Evolutionary conservation across 2,888 invertebrate genomes (phyloP), one percentile per base, ranked within the genome.

Genomic region (Unio pictorum): DNA sequence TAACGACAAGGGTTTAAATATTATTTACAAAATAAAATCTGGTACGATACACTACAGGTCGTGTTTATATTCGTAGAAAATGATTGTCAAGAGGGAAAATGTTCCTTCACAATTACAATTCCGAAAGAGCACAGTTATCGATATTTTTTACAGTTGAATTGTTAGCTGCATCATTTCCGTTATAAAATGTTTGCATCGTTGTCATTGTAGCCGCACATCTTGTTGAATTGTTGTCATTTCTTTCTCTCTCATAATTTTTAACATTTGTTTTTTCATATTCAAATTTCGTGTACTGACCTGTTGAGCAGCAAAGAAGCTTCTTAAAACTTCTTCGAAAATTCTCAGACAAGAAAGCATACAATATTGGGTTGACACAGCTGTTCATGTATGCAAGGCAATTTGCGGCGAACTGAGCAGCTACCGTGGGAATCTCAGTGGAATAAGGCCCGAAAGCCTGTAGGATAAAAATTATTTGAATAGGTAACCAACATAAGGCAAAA

Each of bases 401-500:
- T 17, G 88, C 82, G 26, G 87, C 84, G 71, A 91, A 85, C 72
- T 88, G 87, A 0, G 88, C 63, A 23, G 84, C 85, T 15, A 88
- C 94, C 93, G 66, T 94, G 93, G 75, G 30, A 61, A 64, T 60
- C 86, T 93, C 92, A 45, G 91, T 87, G 0, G 93, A 93, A 91
- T 95, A 95, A 64, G 92, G 90, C 75, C 93, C 92, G 79, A 95
- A 90, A 23, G 94, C 94, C 90, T 95, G 95, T 79, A 95, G 92
- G 69, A 91, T 87, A 76, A 91, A 90, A 67, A 90, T 88, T 8
- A 96, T 93, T 92, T 97, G 96, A 87, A 98, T 95, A 45, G 98
- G 98, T 85, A 95, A 93, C 97, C 97, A 97, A 91, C 97, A 96
- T 60, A 96, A 92, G 28, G 97, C 96, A 90, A 98, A 98, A 64